A percentile compares a stretch with the other conserved stretches of the same genome.
These are phyloP conservation scores for Champsocephalus esox DNA, from an alignment of 2,797 vertebrate species.

Conservation along the genomic window DNA sequence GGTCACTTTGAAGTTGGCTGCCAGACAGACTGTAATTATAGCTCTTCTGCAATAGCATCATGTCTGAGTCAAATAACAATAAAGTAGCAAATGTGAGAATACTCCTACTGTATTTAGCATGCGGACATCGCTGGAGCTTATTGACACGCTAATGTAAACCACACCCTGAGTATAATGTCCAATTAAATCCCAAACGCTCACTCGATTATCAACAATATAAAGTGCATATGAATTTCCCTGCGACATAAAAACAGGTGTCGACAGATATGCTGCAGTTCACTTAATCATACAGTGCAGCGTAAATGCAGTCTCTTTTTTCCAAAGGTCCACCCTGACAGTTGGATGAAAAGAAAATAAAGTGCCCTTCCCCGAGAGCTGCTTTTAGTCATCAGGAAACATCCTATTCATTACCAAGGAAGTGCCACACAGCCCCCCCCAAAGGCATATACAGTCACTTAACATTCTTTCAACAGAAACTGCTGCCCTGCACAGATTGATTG, in stretches of 20 bases:
- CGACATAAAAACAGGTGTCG: conserved; percentile 1
- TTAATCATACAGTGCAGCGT: neutral
- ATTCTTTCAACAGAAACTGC: conserved; percentile 15
- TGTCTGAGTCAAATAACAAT: conserved; percentile 24
- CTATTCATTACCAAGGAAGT: neutral
- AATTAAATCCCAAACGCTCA: conserved; percentile 18
- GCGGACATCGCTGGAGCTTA: conserved; percentile 3
- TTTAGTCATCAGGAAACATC: conserved; percentile 25
- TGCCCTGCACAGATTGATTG: neutral
- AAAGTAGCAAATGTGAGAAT: neutral
- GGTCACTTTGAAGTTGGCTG: neutral
- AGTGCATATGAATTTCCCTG: neutral
- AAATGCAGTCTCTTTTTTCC: neutral
- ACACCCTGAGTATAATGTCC: conserved; percentile 5
- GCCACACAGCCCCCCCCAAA: neutral
- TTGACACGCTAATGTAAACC: conserved; percentile 23
- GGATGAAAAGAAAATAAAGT: neutral
- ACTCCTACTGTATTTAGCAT: neutral
- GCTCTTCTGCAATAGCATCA: neutral
- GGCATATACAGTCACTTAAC: neutral
- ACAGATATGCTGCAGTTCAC: neutral
- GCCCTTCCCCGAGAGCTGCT: conserved; percentile 3
- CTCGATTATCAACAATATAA: neutral
- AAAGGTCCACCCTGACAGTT: neutral
- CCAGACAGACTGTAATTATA: conserved; percentile 9